Conservation (phyloP, 2,888 invertebrate genomes). For the Ormyrus thymus region DNA sequence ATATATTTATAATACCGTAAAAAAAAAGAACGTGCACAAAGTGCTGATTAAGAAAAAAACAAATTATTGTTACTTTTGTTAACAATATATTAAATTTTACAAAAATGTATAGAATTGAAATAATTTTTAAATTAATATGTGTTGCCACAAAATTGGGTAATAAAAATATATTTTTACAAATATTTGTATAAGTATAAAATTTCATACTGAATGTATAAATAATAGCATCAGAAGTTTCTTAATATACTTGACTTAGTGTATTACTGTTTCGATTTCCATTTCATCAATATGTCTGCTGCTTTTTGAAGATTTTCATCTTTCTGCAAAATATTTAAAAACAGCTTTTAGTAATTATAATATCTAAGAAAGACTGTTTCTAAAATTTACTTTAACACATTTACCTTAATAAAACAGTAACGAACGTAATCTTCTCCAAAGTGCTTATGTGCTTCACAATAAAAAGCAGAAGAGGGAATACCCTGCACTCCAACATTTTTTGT, state of each 20-base stretch:
- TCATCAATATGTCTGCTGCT: constrained; percentile 71
- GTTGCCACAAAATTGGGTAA: no score
- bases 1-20: no score
- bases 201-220: not conserved
- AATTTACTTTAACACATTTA: constrained; percentile 64
- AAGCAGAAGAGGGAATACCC: constrained; percentile 95
- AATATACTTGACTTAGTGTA: not conserved
- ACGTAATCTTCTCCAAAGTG: constrained; percentile 89
- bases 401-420: constrained; percentile 96
- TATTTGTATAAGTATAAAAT: constrained; percentile 36
- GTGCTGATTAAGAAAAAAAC: no score
- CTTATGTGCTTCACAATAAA: constrained; percentile 90
- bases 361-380: not conserved
- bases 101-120: not conserved
- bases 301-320: constrained; percentile 79
- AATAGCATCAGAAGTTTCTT: constrained; percentile 3
- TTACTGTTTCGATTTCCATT: constrained; percentile 66
- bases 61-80: not conserved
- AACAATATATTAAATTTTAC: constrained; percentile 11
- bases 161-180: not conserved
- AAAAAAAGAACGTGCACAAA: no score
- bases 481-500: constrained; percentile 93
- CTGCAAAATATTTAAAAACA: constrained; percentile 74
- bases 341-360: constrained; percentile 5
- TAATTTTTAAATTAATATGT: not conserved